Base-by-base conservation (phyloP, 2,113 vertebrate genomes). In the Hystrix cristata region DNA sequence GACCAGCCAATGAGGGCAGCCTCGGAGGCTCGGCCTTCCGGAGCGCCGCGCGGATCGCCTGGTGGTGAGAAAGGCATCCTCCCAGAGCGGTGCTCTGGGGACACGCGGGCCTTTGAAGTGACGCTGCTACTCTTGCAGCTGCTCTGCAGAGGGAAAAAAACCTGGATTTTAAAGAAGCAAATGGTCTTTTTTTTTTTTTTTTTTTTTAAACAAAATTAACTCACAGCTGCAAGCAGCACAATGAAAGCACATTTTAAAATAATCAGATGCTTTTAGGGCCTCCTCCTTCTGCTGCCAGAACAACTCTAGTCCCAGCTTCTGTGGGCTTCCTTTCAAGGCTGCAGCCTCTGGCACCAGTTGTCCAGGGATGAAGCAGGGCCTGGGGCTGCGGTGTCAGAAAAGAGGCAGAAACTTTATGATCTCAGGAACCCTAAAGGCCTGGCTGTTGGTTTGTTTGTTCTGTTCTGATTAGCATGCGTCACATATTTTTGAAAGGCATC, bases 141-240 rank as follows among this genome's bases (percentile, higher is more conserved):
- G 94, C 92, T 97, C 76, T 94, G n/a, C 64, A 95, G 78, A 93
- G 25, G 62, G 62, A 62, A 94, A 97, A 76, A 78, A 83, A 81
- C 87, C 95, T 97, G 96, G 90, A 87, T 97, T 96, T 97, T 96
- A 98, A 98, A 96, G 95, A 97, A 97, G 79, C 84, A 96, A 97
- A 94, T 96, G 91, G 65, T 51, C 7, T 71, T 82, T 87, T 92
- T 86, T 86, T 55, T 72, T 85, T 79, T 89, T 95, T 87, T 94
- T 69, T 60, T 89, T 95, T 87, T 94, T 69, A 55, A 69, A 93
- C 38, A 95, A 89, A 97, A 96, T 98, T 97, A 96, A 97, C 96
- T 94, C 97, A 95, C 95, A 97, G 95, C 96, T 98, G 95, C 92
- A 92, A 96, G 92, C 84, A 88, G 79, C 78, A 93, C 94, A 95